These are phyloP conservation scores for Pandemis corylana DNA, from an alignment of 2,888 invertebrate genomes.

Conservation along the genomic window DNA sequence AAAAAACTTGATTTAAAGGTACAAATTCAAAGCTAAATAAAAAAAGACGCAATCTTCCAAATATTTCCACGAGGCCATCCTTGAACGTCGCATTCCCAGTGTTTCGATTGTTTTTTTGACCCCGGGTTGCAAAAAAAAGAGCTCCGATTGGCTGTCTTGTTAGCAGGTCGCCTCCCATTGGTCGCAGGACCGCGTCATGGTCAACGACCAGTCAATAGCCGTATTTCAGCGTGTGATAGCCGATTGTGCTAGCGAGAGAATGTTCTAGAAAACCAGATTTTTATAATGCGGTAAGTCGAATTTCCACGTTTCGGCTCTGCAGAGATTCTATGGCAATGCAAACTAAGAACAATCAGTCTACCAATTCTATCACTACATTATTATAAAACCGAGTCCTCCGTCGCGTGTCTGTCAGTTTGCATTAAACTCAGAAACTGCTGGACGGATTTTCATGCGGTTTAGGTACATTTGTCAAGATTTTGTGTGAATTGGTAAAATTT, in stretches of 20 bases:
- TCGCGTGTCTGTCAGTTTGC: too few relatives aligned
- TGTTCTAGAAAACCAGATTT: background rate
- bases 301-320: too few relatives aligned
- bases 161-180: constrained; percentile 56
- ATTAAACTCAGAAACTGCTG: too few relatives aligned
- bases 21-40: background rate
- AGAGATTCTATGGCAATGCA: too few relatives aligned
- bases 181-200: constrained; percentile 58
- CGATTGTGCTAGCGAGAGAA: background rate
- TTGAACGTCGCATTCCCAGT: constrained; percentile 12
- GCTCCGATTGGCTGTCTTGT: constrained; percentile 56
- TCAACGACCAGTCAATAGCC: constrained; percentile 70
- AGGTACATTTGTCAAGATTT: too few relatives aligned
- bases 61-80: constrained; percentile 5
- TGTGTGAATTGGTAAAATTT: too few relatives aligned
- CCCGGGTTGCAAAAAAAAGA: constrained; percentile 10
- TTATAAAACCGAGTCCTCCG: too few relatives aligned
- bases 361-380: too few relatives aligned
- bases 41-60: background rate
- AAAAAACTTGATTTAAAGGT: background rate
- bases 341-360: too few relatives aligned
- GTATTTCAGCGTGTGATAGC: constrained; percentile 50
- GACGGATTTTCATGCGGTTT: too few relatives aligned
- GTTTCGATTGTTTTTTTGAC: constrained; percentile 9
- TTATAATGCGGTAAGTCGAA: background rate